A percentile compares a stretch with the other conserved stretches of the same genome.
Evolutionary conservation across 2,888 invertebrate species (phyloP).

Genomic region (Copidosoma aretas): DNA sequence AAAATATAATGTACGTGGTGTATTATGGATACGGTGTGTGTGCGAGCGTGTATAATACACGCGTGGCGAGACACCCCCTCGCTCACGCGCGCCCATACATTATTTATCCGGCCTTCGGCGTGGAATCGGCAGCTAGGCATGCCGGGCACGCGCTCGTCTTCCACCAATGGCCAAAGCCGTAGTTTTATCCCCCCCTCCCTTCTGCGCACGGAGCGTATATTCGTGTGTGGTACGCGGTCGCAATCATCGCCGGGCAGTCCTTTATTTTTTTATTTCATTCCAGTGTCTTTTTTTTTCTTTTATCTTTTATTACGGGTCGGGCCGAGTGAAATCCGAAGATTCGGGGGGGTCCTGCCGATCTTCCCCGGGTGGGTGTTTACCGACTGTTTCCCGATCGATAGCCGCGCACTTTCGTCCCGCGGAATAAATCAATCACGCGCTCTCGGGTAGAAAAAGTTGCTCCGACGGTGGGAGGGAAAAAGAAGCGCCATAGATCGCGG

Average conservation of each 20-base stretch:
- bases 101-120: constrained; percentile 55
- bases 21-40: too few species aligned
- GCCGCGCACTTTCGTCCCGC: too few species aligned
- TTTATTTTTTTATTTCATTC: neutral
- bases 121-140: constrained; percentile 59
- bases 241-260: constrained; percentile 8
- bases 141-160: constrained; percentile 57
- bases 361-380: neutral
- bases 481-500: constrained; percentile 16
- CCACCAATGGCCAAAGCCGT: constrained; percentile 15
- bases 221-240: constrained; percentile 9
- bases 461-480: constrained; percentile 6
- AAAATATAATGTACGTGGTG: too few species aligned
- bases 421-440: constrained; percentile 32
- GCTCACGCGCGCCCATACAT: constrained; percentile 53
- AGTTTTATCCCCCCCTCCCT: too few species aligned
- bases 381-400: neutral
- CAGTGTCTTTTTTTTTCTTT: too few species aligned
- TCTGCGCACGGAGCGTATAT: neutral
- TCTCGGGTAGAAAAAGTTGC: constrained; percentile 36
- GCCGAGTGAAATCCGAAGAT: constrained; percentile 23
- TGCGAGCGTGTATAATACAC: too few species aligned
- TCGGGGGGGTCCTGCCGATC: constrained; percentile 21
- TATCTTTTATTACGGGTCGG: constrained; percentile 14
- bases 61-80: too few species aligned